Evolutionary conservation across 2,113 vertebrate genomes (phyloP), one percentile per base, ranked within the genome.

Genomic region (Chlorocebus sabaeus): DNA sequence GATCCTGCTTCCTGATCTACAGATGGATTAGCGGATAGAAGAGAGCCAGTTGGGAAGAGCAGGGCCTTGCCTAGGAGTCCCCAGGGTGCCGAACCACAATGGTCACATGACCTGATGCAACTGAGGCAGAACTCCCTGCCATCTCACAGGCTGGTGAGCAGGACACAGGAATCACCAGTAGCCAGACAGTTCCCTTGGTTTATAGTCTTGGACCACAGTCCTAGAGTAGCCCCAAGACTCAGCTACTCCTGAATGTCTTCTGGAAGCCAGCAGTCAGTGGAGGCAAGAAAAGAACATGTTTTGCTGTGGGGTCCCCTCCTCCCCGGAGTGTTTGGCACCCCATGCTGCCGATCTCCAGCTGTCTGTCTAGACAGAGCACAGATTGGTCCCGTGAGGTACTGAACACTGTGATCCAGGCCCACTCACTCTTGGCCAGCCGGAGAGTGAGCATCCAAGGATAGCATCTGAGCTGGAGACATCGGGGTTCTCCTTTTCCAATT

Each of bases 301-400:
- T 82, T 61, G n/a, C 72, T 50, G 25, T 1, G 40, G 59, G 27
- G 79, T 35, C 22, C 59, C 72, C 92, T 64, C 61, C 61, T 89
- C 68, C 85, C 89, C 2, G 5, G 59, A 64, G 97, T 97, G 96
- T 98, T 98, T 98, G 97, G 97, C 97, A 98, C 97, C 93, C 52
- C 84, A 73, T 45, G 97, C 96, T 96, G 97, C 50, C 68, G 79
- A 92, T 57, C 98, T 98, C 98, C 98, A 98, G 98, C 97, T 98
- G 98, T 98, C 98, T 98, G 96, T 98, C 97, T 97, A 98, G 97
- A 96, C 76, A 2, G 78, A 97, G 96, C 98, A 96, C 98, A 98
- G 95, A 97, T 95, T 95, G 95, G 97, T 97, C 93, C 94, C 45
- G 68, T 40, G 96, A 98, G 98, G 97, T 97, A 97, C 98, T 43